Evolutionary conservation across 1,140 invertebrate genomes (phyloP).

Genomic region (Prorops nasuta): DNA sequence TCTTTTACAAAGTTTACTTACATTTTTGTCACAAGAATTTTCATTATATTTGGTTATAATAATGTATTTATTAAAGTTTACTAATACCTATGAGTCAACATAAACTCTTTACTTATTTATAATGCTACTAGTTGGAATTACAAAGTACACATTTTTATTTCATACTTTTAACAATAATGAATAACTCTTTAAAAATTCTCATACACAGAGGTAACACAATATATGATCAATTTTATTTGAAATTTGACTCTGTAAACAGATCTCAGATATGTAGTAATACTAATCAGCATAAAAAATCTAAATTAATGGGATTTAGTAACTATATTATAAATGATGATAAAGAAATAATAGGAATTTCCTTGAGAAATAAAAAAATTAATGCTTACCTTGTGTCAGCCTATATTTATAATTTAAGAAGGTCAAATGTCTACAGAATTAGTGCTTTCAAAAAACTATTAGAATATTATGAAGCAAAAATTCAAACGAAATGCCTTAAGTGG

Average conservation of each 20-base stretch:
- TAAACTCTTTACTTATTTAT: no score
- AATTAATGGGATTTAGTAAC: neutral
- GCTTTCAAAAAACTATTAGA: slow-evolving; percentile 21
- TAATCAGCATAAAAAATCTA: slow-evolving; percentile 6
- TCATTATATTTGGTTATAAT: no score
- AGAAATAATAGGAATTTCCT: slow-evolving; percentile 15
- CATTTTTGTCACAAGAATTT: no score
- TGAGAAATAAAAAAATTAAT: slow-evolving; percentile 35
- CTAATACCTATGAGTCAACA: no score
- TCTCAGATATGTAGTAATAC: neutral
- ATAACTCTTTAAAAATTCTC: slow-evolving; percentile 21
- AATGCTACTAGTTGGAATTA: no score
- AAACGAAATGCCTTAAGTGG: neutral
- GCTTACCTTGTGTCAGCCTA: slow-evolving; percentile 43
- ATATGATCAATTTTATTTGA: slow-evolving; percentile 27
- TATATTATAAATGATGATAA: neutral
- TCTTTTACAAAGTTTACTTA: no score
- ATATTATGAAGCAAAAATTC: slow-evolving; percentile 4
- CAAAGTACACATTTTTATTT: no score
- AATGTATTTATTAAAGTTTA: no score
- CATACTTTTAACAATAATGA: slow-evolving; percentile 27
- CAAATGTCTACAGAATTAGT: slow-evolving; percentile 32
- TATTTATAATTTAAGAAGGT: slow-evolving; percentile 24
- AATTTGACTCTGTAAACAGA: neutral
- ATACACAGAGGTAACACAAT: slow-evolving; percentile 19